phyloP scores from a whole-genome alignment of 2,797 vertebrate species.

The Tauraco hartlaubi region DNA sequence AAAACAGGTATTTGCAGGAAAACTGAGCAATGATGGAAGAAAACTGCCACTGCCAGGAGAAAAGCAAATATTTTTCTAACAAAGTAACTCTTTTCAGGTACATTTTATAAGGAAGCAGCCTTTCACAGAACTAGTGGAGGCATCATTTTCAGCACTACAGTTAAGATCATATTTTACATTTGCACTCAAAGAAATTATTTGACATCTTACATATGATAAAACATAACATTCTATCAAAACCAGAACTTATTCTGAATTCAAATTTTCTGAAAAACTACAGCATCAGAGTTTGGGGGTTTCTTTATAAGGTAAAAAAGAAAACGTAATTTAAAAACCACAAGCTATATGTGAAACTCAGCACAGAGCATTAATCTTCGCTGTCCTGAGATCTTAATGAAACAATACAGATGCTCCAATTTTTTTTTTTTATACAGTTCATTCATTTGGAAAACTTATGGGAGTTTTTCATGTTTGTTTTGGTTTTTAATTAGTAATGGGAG shows the following conservation, averaged over 20 bases:
- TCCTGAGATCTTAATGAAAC: not conserved
- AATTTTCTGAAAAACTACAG: not conserved
- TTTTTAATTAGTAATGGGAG: not conserved
- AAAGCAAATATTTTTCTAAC: not conserved
- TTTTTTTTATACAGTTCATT: not conserved
- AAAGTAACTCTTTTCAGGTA: not conserved
- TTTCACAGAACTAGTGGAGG: not conserved
- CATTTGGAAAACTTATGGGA: not conserved
- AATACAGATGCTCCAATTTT: not conserved
- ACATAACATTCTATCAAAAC: not conserved
- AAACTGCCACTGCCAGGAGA: not conserved
- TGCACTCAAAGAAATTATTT: not conserved
- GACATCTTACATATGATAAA: not conserved
- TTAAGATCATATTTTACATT: not conserved
- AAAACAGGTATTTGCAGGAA: not conserved
- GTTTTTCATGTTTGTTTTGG: not conserved
- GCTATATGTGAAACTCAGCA: not conserved
- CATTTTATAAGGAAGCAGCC: not conserved
- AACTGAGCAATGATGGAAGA: not conserved
- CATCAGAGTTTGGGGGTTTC: not conserved
- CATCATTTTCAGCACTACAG: not conserved
- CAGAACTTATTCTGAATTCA: not conserved
- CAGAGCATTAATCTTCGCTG: not conserved
- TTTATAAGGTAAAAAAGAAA: not conserved
- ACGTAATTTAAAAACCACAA: not conserved